Evolutionary conservation across 2,888 invertebrate genomes (phyloP).

Genomic region (Drosophila dives): DNA sequence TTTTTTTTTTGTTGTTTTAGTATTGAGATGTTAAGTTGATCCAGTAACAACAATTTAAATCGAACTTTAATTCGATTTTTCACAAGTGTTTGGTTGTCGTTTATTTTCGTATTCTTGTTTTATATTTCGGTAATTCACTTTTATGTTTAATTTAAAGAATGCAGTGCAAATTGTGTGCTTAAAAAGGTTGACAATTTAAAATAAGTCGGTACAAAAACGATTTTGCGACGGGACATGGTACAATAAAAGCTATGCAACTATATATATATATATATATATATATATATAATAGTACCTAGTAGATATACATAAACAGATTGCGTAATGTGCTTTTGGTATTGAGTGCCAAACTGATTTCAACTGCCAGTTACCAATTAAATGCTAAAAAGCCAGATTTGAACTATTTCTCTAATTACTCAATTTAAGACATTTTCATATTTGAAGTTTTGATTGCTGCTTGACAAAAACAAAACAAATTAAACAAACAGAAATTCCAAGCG

Average conservation of each 20-base stretch:
- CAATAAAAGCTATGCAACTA: conserved; percentile 11
- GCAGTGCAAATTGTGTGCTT: conserved; percentile 32
- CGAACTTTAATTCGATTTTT: conserved; percentile 14
- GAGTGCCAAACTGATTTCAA: conserved; percentile 7
- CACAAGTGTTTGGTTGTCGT: conserved; percentile 12
- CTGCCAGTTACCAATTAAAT: conserved; percentile 10
- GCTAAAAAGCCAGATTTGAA: conserved; percentile 8
- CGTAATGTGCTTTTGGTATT: conserved; percentile 15
- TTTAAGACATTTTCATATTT: background rate
- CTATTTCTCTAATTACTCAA: conserved; percentile 1
- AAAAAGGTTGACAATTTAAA: conserved; percentile 10
- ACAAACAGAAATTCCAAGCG: background rate
- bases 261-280: conserved; percentile 17
- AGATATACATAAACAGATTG: conserved; percentile 58
- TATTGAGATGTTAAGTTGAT: conserved; percentile 9
- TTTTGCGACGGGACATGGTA: conserved; percentile 9
- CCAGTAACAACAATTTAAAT: conserved; percentile 10
- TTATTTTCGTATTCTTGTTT: conserved; percentile 8
- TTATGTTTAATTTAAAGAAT: conserved; percentile 8
- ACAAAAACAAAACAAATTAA: background rate
- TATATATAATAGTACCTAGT: conserved; percentile 4
- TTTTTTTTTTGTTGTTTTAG: conserved; percentile 18
- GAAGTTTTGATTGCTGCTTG: conserved; percentile 17
- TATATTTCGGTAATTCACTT: conserved; percentile 6
- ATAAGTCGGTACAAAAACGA: conserved; percentile 21